A percentile compares a stretch with the other conserved stretches of the same genome.
These are phyloP conservation scores for Brassicogethes aeneus DNA, from an alignment of 2,888 invertebrate species.

Conservation along the genomic window DNA sequence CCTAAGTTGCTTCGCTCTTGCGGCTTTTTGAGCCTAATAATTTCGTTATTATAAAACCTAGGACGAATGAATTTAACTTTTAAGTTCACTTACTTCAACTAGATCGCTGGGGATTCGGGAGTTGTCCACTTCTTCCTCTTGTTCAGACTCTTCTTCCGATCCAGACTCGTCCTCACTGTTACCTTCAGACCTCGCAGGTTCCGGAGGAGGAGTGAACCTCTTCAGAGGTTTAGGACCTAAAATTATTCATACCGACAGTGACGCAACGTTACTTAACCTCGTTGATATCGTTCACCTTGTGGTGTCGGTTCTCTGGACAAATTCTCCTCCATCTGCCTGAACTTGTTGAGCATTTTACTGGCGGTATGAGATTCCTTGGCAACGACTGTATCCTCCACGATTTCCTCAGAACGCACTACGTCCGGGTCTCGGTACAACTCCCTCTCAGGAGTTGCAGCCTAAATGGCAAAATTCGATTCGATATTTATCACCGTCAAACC, in stretches of 20 bases:
- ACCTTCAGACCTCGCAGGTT: conserved; percentile 39
- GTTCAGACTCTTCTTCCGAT: conserved; percentile 39
- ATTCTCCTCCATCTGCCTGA: conserved; percentile 79
- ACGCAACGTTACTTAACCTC: no score
- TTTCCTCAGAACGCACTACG: conserved; percentile 55
- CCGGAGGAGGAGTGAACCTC: conserved; percentile 83
- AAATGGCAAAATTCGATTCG: no score
- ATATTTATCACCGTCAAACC: neutral
- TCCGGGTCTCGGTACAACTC: conserved; percentile 66
- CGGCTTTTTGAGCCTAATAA: conserved; percentile 59
- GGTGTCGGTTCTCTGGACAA: conserved; percentile 44
- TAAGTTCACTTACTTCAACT: conserved; percentile 25
- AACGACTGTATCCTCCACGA: conserved; percentile 43
- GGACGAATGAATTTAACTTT: neutral
- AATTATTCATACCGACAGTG: neutral
- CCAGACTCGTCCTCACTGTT: conserved; percentile 38
- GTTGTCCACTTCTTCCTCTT: conserved; percentile 41
- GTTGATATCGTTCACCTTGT: conserved; percentile 26
- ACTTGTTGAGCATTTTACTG: conserved; percentile 78
- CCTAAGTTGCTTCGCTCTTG: conserved; percentile 73
- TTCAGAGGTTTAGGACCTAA: conserved; percentile 71
- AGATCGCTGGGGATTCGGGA: conserved; percentile 31
- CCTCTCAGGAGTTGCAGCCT: conserved; percentile 60
- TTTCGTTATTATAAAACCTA: neutral
- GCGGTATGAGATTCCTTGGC: conserved; percentile 62